These are phyloP conservation scores for Corythornis vintsioides DNA, from an alignment of 2,113 vertebrate species.

Conservation along the genomic window DNA sequence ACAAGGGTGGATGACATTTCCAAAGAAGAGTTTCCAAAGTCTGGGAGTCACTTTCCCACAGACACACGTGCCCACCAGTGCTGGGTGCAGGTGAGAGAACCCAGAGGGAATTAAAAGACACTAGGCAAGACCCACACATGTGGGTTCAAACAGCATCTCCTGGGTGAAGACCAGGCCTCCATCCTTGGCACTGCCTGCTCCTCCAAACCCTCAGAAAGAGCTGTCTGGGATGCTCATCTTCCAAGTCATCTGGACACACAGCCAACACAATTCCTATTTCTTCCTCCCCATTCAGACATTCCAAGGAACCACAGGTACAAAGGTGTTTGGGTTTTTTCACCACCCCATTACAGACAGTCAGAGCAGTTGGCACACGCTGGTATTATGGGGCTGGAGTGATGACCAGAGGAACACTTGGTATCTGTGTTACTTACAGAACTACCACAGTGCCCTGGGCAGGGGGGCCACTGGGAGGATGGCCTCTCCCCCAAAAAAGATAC, in stretches of 20 bases:
- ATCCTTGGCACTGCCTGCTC: background rate
- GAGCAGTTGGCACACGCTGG: constrained; percentile 17
- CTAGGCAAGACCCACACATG: background rate
- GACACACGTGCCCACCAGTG: accelerated
- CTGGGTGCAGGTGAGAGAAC: background rate
- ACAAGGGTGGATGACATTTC: background rate
- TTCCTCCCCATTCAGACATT: background rate
- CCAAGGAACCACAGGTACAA: background rate
- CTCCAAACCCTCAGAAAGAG: background rate
- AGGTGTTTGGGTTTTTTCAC: accelerated
- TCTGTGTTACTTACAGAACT: constrained; percentile 26
- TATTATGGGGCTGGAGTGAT: background rate
- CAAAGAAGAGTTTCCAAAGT: background rate
- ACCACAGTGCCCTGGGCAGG: background rate
- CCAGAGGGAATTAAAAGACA: background rate
- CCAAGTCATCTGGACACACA: background rate
- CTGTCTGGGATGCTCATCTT: background rate
- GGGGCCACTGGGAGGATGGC: background rate
- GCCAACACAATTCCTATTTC: accelerated
- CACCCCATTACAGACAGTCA: background rate
- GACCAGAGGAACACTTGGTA: background rate
- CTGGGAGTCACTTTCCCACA: background rate
- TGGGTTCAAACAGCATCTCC: background rate
- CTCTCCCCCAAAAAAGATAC: background rate
- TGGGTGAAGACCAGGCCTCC: background rate